phyloP scores from a whole-genome alignment of 2,113 vertebrate genomes.

The Nycticorax nycticorax region DNA sequence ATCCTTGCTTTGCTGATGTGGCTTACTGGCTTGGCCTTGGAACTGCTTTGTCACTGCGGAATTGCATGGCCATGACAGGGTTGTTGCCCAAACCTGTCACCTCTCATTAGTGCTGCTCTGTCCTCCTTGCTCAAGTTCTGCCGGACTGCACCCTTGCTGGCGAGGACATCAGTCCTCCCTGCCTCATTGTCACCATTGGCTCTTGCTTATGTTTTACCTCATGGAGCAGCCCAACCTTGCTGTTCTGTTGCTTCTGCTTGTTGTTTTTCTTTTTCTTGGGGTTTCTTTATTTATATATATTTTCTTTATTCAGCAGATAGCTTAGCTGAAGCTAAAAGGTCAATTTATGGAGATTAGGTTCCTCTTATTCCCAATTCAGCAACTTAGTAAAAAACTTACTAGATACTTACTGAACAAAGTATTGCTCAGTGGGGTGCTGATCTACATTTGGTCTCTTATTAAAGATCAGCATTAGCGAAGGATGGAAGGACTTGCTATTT shows the following conservation, averaged over 20 bases:
- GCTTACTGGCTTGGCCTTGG: background rate
- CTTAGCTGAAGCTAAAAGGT: background rate
- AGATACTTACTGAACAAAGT: background rate
- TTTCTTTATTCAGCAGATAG: background rate
- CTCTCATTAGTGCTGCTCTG: background rate
- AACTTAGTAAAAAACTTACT: background rate
- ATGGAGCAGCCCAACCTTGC: background rate
- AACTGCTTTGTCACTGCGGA: background rate
- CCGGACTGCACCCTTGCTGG: background rate
- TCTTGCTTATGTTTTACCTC: background rate
- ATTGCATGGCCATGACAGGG: rapidly evolving
- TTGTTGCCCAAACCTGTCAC: background rate
- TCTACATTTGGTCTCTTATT: background rate
- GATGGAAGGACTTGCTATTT: background rate
- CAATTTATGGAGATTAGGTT: constrained; percentile 10
- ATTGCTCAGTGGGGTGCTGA: background rate
- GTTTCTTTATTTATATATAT: background rate
- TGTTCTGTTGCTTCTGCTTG: background rate
- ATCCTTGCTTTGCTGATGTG: background rate
- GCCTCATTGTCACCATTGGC: rapidly evolving
- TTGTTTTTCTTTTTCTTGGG: background rate
- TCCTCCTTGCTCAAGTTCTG: background rate
- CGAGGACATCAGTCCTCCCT: background rate
- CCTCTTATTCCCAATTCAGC: background rate
- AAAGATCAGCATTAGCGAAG: background rate